These are phyloP conservation scores for Channa striata DNA, from an alignment of 2,797 vertebrate species.

Conservation along the genomic window DNA sequence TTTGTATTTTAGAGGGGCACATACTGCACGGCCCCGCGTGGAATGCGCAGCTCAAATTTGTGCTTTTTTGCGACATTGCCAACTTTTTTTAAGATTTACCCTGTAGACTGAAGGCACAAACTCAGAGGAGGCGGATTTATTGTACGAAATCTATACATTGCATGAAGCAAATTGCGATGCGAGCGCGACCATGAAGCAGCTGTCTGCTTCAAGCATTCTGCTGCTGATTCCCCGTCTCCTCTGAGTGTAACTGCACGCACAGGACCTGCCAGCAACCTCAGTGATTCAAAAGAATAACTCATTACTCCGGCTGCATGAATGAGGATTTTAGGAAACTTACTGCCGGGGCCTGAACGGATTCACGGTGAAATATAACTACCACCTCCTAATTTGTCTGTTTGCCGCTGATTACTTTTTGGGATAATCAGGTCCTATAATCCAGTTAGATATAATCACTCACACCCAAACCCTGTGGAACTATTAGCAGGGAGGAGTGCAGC, in stretches of 20 bases:
- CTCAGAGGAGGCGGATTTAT: slow-evolving; percentile 10
- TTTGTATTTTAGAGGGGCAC: no score
- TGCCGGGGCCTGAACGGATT: slow-evolving; percentile 34
- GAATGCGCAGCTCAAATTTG: not conserved
- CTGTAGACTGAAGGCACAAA: slow-evolving; percentile 23
- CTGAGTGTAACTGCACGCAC: slow-evolving; percentile 16
- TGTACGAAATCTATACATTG: slow-evolving; percentile 40
- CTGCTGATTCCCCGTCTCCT: slow-evolving; percentile 39
- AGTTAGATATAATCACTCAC: slow-evolving; percentile 81
- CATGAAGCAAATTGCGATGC: slow-evolving; percentile 30
- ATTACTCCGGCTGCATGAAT: slow-evolving; percentile 29
- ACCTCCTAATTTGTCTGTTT: slow-evolving; percentile 67
- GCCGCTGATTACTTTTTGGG: slow-evolving; percentile 73
- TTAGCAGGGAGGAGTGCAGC: slow-evolving; percentile 75
- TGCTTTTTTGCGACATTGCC: not conserved
- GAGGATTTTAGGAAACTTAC: slow-evolving; percentile 40
- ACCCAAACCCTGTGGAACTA: slow-evolving; percentile 77
- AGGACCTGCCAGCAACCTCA: slow-evolving; percentile 41
- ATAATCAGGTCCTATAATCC: slow-evolving; percentile 78
- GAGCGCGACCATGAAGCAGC: slow-evolving; percentile 34
- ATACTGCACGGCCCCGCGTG: no score
- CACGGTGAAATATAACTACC: slow-evolving; percentile 47
- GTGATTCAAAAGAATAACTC: slow-evolving; percentile 50
- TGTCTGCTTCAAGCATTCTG: slow-evolving; percentile 41
- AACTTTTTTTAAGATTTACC: not conserved